These are phyloP conservation scores for Deilephila elpenor DNA, from an alignment of 2,888 invertebrate genomes.

Conservation along the genomic window DNA sequence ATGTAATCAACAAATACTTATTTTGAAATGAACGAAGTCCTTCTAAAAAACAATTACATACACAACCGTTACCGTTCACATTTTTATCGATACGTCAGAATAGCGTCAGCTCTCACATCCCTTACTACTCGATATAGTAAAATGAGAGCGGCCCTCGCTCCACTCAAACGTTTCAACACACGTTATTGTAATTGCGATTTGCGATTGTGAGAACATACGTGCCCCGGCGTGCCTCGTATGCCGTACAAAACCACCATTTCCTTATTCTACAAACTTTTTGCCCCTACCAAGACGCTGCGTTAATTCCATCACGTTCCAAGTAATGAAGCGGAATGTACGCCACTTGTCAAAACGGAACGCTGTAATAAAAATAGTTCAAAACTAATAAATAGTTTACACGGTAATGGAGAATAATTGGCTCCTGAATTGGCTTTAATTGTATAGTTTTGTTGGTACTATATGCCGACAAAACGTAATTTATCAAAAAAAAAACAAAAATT, in stretches of 20 bases:
- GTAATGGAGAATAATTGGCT: not conserved
- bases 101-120: not conserved
- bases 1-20: no score
- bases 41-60: not conserved
- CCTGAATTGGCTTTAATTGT: not conserved
- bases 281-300: constrained; percentile 11
- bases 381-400: not conserved
- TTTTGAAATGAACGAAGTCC: no score
- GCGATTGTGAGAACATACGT: constrained; percentile 30
- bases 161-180: constrained; percentile 37
- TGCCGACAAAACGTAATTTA: constrained; percentile 2
- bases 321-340: constrained; percentile 5
- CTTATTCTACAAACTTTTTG: constrained; percentile 20
- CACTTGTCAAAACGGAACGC: not conserved
- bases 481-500: constrained; percentile 2
- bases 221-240: not conserved
- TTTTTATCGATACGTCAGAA: not conserved
- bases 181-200: constrained; percentile 32
- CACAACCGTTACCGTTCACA: not conserved
- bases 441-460: constrained; percentile 2
- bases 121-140: constrained; percentile 13
- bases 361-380: not conserved
- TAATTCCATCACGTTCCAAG: constrained; percentile 13
- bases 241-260: constrained; percentile 16
- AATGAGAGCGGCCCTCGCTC: constrained; percentile 15